phyloP scores from a whole-genome alignment of 1,140 invertebrate species.

The Caenorhabditis tropicalis region DNA sequence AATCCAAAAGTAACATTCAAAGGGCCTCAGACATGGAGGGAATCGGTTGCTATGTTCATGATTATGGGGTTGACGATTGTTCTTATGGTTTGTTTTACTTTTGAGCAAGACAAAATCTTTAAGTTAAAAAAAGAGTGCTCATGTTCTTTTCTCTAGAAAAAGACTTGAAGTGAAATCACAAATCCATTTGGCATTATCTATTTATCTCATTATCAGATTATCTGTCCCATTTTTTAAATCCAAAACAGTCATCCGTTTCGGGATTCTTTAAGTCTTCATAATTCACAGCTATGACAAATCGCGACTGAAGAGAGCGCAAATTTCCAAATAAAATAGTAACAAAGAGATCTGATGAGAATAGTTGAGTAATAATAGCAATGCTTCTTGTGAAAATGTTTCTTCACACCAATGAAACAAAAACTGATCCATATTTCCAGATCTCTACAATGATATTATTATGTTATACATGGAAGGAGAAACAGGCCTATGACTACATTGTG shows the following conservation, averaged over 20 bases:
- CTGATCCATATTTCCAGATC: background rate
- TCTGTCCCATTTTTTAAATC: no score
- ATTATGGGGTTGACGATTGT: background rate
- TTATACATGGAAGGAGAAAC: slow-evolving; percentile 54
- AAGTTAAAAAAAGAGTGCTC: background rate
- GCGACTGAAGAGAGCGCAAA: no score
- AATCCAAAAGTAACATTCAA: slow-evolving; percentile 42
- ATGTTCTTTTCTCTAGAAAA: background rate
- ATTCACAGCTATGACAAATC: no score
- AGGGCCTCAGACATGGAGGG: slow-evolving; percentile 41
- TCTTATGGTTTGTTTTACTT: slow-evolving; percentile 19
- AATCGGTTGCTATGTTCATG: slow-evolving; percentile 18
- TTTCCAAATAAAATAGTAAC: no score
- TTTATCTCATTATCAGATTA: no score
- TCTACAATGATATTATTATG: slow-evolving; percentile 11
- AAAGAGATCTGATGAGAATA: no score
- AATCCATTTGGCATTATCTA: no score
- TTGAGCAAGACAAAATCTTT: background rate
- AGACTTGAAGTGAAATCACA: background rate
- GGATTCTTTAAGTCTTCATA: no score
- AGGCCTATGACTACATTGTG: slow-evolving; percentile 52
- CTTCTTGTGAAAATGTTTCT: no score
- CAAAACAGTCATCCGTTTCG: no score
- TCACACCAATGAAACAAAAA: no score
- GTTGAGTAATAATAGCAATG: no score